phyloP scores from a whole-genome alignment of 2,888 invertebrate genomes.

The Formica aserva region DNA sequence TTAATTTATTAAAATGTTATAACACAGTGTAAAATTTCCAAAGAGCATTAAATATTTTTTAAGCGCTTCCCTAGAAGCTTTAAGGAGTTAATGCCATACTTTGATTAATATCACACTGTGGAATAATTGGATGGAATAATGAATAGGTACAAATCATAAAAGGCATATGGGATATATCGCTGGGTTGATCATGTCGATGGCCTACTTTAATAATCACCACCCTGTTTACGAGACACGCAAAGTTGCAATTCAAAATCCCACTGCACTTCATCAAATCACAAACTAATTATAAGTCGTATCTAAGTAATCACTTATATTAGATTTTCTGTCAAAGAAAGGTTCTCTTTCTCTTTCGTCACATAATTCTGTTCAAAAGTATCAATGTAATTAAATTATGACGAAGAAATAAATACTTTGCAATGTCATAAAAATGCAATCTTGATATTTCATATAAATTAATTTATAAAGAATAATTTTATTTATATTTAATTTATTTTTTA shows the following conservation, averaged over 20 bases:
- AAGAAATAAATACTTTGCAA: not conserved
- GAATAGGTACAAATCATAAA: slow-evolving; percentile 19
- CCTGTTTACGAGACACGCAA: slow-evolving; percentile 57
- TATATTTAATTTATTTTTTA: not conserved
- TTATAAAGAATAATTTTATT: not conserved
- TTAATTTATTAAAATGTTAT: slow-evolving; percentile 9
- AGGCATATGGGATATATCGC: not conserved
- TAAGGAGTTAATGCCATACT: not conserved
- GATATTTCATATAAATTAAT: not conserved
- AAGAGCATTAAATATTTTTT: not conserved
- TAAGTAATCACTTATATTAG: slow-evolving; percentile 22
- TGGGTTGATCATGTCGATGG: slow-evolving; percentile 57
- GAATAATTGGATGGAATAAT: not conserved
- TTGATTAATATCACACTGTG: not conserved
- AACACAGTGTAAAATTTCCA: not conserved
- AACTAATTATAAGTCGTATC: slow-evolving; percentile 15
- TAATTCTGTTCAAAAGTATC: not conserved
- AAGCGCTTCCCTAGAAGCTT: not conserved
- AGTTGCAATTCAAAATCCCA: slow-evolving; percentile 59
- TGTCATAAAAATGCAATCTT: not conserved
- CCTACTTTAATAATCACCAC: slow-evolving; percentile 62
- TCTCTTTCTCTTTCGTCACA: not conserved
- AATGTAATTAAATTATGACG: slow-evolving; percentile 10
- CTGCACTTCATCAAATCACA: slow-evolving; percentile 8
- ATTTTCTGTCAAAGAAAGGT: not conserved